Conservation (phyloP, 2,797 vertebrate genomes). For the Pygocentrus nattereri region DNA sequence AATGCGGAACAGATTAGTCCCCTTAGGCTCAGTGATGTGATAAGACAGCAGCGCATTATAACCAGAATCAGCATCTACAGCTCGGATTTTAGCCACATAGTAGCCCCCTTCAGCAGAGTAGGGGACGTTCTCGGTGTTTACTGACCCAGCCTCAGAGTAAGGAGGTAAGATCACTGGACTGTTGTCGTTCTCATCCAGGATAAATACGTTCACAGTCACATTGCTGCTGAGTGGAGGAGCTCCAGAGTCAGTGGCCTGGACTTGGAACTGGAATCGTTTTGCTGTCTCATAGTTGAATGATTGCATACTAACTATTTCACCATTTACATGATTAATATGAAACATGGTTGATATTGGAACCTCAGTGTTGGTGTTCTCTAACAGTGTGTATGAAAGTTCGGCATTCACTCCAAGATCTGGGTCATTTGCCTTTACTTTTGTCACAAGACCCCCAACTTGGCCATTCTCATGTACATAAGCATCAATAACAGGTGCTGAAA, state of each 20-base stretch:
- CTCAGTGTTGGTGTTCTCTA: constrained; percentile 35
- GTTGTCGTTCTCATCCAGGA: too few species aligned
- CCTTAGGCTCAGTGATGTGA: too few species aligned
- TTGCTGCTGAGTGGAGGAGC: constrained; percentile 51
- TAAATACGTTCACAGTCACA: constrained; percentile 53
- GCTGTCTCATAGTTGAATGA: constrained; percentile 64
- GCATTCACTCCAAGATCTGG: constrained; percentile 60
- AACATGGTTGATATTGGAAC: constrained; percentile 54
- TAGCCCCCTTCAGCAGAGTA: too few species aligned
- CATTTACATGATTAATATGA: constrained; percentile 60
- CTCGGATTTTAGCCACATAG: too few species aligned
- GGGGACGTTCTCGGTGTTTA: too few species aligned
- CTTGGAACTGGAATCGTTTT: constrained; percentile 55
- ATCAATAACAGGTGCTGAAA: constrained; percentile 43
- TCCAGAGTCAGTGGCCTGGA: constrained; percentile 57
- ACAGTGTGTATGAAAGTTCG: constrained; percentile 63
- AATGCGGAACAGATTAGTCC: too few species aligned
- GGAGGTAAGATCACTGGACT: too few species aligned
- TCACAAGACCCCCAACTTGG: constrained; percentile 42
- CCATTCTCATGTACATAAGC: constrained; percentile 57
- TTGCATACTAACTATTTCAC: constrained; percentile 60
- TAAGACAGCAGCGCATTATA: too few species aligned
- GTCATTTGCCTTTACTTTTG: constrained; percentile 46
- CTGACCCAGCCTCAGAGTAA: too few species aligned
- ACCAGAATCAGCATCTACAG: too few species aligned